A percentile compares a stretch with the other conserved stretches of the same genome.
These are phyloP conservation scores for Scomberomorus guttatus DNA, from an alignment of 2,797 vertebrate genomes.

Conservation along the genomic window DNA sequence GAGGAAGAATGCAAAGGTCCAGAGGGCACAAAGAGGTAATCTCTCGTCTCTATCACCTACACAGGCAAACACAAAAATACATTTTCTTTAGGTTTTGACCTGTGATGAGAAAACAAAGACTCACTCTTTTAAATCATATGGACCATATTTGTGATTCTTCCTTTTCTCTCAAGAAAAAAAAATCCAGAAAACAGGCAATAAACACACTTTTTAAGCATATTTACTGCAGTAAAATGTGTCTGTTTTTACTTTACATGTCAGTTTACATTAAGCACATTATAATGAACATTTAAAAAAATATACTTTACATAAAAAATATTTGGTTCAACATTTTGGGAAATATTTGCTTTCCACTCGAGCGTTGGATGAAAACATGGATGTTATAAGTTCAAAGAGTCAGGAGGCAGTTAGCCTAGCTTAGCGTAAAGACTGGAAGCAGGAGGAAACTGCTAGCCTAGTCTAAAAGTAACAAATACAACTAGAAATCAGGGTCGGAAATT, in stretches of 20 bases:
- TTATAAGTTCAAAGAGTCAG: background rate
- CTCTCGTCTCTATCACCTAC: conserved; percentile 50
- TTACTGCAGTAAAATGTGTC: background rate
- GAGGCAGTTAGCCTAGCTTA: background rate
- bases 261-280: background rate
- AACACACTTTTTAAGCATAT: background rate
- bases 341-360: background rate
- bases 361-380: no score
- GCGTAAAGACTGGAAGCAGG: background rate
- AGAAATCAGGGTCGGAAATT: no score
- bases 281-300: background rate
- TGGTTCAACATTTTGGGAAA: no score
- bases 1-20: conserved; percentile 72
- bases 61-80: conserved; percentile 31
- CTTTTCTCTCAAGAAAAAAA: no score
- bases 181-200: background rate
- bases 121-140: background rate
- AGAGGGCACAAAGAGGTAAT: conserved; percentile 73
- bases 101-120: conserved; percentile 29
- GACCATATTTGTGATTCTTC: no score
- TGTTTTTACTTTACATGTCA: background rate
- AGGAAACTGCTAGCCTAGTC: background rate
- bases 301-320: no score
- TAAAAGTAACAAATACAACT: no score
- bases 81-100: background rate